These are phyloP conservation scores for Dendrocopos noguchii DNA, from an alignment of 2,113 vertebrate species.

Conservation along the genomic window DNA sequence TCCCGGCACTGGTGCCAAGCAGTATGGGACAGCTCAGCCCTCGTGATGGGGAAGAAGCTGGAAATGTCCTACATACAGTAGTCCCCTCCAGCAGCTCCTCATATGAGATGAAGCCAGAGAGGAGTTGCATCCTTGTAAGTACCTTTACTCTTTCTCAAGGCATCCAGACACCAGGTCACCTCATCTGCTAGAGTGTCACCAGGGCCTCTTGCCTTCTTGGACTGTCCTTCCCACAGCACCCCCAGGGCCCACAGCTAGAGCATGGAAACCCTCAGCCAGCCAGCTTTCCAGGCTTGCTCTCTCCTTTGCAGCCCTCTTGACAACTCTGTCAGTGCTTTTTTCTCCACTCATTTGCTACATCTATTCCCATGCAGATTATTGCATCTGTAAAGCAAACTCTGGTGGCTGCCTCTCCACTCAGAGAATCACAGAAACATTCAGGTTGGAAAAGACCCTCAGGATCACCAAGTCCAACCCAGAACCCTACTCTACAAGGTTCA, in stretches of 20 bases:
- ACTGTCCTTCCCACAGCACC: neutral
- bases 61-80: no score
- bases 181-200: neutral
- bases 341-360: accelerated
- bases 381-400: neutral
- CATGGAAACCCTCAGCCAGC: neutral
- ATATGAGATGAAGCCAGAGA: neutral
- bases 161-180: neutral
- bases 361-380: neutral
- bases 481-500: no score
- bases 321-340: neutral
- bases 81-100: neutral
- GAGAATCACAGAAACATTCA: no score
- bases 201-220: neutral
- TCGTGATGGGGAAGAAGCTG: neutral
- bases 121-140: neutral
- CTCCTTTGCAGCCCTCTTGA: neutral
- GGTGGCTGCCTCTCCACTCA: neutral
- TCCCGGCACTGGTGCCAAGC: neutral
- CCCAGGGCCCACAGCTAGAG: neutral
- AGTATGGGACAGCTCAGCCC: neutral
- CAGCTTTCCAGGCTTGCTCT: neutral
- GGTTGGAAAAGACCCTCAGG: no score
- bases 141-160: neutral
- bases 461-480: no score